Percentiles rank a stretch among this genome's conserved stretches.
Conservation (phyloP, 2,113 vertebrate genomes). For the Ochotona curzoniae region DNA sequence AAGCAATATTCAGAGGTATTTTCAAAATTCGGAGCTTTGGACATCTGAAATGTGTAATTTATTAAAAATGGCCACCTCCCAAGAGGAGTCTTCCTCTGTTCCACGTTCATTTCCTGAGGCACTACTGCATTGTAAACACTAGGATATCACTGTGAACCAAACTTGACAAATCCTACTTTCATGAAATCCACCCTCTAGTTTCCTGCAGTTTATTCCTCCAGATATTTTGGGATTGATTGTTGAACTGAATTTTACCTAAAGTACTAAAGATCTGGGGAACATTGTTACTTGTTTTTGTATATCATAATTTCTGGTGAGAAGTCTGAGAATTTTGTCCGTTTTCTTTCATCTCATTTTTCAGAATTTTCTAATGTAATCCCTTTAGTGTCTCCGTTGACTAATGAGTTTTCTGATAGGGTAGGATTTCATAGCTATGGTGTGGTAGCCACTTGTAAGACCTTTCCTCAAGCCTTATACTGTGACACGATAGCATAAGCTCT, state of each 20-base stretch:
- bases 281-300: background rate
- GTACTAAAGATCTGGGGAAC: background rate
- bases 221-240: background rate
- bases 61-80: background rate
- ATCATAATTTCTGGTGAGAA: background rate
- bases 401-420: background rate
- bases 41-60: background rate
- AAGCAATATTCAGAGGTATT: background rate
- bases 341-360: slow-evolving; percentile 26
- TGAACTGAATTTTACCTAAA: background rate
- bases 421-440: background rate
- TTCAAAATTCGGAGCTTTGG: background rate
- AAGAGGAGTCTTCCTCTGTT: background rate
- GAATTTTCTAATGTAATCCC: background rate
- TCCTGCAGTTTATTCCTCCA: background rate
- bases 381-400: background rate
- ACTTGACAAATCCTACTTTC: background rate
- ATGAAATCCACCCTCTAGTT: background rate
- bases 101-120: background rate
- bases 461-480: too few relatives aligned
- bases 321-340: background rate
- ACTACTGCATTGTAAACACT: background rate
- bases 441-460: background rate
- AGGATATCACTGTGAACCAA: background rate
- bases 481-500: too few relatives aligned